phyloP scores from a whole-genome alignment of 2,797 vertebrate genomes.

The Sebastes cheni region DNA sequence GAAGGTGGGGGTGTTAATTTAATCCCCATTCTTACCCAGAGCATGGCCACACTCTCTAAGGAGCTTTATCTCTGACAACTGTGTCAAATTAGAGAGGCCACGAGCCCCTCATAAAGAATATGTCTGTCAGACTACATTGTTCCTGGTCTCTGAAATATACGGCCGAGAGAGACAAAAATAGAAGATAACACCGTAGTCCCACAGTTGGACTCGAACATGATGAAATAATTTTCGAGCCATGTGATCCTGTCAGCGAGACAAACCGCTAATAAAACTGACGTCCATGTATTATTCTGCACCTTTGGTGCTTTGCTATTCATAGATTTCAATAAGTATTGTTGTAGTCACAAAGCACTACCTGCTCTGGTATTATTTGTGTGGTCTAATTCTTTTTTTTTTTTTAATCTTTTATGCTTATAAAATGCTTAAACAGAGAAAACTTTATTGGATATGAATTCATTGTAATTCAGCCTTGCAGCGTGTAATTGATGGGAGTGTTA shows the following conservation, averaged over 20 bases:
- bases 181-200: constrained; percentile 80
- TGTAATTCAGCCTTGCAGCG: constrained; percentile 58
- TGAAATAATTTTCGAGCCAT: constrained; percentile 82
- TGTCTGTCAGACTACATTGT: constrained; percentile 85
- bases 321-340: constrained; percentile 38
- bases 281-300: constrained; percentile 51
- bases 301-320: constrained; percentile 50
- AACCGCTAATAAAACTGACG: constrained; percentile 77
- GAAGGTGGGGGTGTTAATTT: constrained; percentile 85
- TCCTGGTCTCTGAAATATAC: constrained; percentile 81
- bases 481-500: constrained; percentile 77
- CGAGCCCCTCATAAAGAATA: constrained; percentile 85
- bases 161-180: constrained; percentile 81
- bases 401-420: constrained; percentile 52
- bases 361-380: constrained; percentile 3
- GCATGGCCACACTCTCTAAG: constrained; percentile 85
- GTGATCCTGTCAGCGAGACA: constrained; percentile 79
- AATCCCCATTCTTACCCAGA: constrained; percentile 86
- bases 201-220: constrained; percentile 79
- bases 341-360: constrained; percentile 13
- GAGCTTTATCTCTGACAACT: constrained; percentile 86
- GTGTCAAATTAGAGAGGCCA: constrained; percentile 86
- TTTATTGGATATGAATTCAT: constrained; percentile 66
- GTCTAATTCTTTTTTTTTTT: constrained; percentile 15
- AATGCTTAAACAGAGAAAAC: constrained; percentile 55